A percentile compares a stretch with the other conserved stretches of the same genome.
Conservation (phyloP, 1,140 invertebrate genomes). For the Zophobas morio region DNA sequence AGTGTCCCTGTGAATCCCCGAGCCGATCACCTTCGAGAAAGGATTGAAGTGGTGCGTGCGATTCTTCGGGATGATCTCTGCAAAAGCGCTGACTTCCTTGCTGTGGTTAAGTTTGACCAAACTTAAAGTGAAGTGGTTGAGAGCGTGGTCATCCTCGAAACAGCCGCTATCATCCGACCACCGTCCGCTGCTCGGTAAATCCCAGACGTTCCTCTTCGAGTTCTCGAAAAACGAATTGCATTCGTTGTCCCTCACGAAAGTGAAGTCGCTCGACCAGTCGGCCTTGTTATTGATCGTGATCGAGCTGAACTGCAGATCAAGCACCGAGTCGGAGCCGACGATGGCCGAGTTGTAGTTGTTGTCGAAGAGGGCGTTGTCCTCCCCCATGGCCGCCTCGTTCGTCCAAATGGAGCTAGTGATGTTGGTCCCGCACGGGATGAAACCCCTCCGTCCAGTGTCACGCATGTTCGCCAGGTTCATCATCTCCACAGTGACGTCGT, state of each 20-base stretch:
- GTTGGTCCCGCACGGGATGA: constrained; percentile 67
- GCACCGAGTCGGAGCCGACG: constrained; percentile 10
- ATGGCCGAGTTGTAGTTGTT: constrained; percentile 51
- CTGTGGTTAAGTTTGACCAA: constrained; percentile 71
- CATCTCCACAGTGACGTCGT: constrained; percentile 59
- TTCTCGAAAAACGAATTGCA: constrained; percentile 49
- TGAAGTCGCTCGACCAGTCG: constrained; percentile 47
- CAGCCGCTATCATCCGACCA: constrained; percentile 57
- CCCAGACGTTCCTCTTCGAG: constrained; percentile 25
- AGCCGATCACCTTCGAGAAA: constrained; percentile 44
- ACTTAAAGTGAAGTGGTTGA: constrained; percentile 55
- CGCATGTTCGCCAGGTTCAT: constrained; percentile 61
- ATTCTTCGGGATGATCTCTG: constrained; percentile 70
- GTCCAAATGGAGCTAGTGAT: constrained; percentile 69
- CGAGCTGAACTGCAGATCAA: constrained; percentile 55
- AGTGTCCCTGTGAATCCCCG: constrained; percentile 45
- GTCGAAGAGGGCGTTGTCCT: constrained; percentile 46
- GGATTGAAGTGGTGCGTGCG: constrained; percentile 52
- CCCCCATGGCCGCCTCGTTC: constrained; percentile 57
- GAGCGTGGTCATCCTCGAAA: constrained; percentile 48
- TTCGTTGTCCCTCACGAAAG: constrained; percentile 18
- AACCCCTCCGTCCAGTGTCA: constrained; percentile 55
- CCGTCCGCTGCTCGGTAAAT: constrained; percentile 32
- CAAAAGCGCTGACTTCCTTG: constrained; percentile 72
- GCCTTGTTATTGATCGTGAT: constrained; percentile 52